phyloP scores from a whole-genome alignment of 2,888 invertebrate species.

The Macropis europaea region DNA sequence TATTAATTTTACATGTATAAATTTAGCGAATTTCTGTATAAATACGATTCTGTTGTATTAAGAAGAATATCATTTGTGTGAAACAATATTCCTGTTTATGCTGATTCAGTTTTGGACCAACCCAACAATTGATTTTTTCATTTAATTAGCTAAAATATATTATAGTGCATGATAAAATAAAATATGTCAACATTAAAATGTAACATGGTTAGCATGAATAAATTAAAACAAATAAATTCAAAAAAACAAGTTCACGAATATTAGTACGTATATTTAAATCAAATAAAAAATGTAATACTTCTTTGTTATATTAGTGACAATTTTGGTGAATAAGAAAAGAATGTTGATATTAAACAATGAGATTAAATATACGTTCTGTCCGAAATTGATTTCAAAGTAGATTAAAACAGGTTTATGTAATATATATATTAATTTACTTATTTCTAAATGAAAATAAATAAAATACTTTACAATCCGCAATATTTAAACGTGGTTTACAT shows the following conservation, averaged over 20 bases:
- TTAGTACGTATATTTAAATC: slow-evolving; percentile 6
- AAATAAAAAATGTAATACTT: slow-evolving; percentile 22
- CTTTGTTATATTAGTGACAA: slow-evolving; percentile 15
- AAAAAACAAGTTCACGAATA: slow-evolving; percentile 6
- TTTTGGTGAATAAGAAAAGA: slow-evolving; percentile 10
- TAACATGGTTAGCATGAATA: slow-evolving; percentile 28
- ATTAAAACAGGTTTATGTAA: slow-evolving; percentile 33
- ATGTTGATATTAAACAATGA: slow-evolving; percentile 26
- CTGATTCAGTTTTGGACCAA: neutral
- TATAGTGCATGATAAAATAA: slow-evolving; percentile 3
- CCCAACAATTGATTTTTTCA: neutral
- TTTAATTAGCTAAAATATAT: neutral
- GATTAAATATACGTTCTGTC: slow-evolving; percentile 25
- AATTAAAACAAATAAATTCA: slow-evolving; percentile 23
- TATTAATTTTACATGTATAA: slow-evolving; percentile 22
- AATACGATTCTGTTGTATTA: slow-evolving; percentile 28
- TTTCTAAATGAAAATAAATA: slow-evolving; percentile 57
- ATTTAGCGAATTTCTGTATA: slow-evolving; percentile 34
- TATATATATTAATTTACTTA: slow-evolving; percentile 51
- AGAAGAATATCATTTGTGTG: slow-evolving; percentile 53
- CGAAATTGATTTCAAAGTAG: slow-evolving; percentile 8
- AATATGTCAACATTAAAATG: slow-evolving; percentile 8
- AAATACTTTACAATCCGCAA: slow-evolving; percentile 52
- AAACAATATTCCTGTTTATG: slow-evolving; percentile 54
- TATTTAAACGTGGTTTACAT: slow-evolving; percentile 10